Conservation (phyloP, 2,113 vertebrate genomes). For the Centropus bengalensis region DNA sequence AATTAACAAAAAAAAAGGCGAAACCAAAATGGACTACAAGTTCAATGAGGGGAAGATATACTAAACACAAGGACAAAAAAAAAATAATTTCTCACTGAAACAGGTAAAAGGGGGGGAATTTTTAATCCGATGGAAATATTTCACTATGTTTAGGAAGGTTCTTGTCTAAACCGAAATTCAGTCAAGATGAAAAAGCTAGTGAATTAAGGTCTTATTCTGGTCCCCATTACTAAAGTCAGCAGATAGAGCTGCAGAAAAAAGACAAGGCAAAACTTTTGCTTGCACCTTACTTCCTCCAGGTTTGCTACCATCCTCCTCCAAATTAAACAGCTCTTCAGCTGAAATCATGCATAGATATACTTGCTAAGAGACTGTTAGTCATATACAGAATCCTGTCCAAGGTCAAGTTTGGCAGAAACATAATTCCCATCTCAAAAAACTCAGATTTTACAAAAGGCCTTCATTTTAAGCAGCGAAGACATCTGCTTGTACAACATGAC, state of each 20-base stretch:
- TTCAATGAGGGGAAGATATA: not conserved
- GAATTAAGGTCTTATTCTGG: not conserved
- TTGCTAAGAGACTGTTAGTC: not conserved
- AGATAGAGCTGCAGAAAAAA: not conserved
- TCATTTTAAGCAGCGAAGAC: not conserved
- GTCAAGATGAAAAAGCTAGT: not conserved
- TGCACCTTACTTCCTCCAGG: not conserved
- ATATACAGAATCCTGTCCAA: not conserved
- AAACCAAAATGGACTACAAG: not conserved
- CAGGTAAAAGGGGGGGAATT: not conserved
- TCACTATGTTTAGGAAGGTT: not conserved
- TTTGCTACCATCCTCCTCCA: not conserved
- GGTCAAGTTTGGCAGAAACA: not conserved
- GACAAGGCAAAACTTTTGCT: not conserved
- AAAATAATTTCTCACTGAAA: not conserved
- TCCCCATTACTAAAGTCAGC: not conserved
- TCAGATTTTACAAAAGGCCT: not conserved
- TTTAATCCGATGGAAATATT: not conserved
- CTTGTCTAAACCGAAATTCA: not conserved
- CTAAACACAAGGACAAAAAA: not conserved
- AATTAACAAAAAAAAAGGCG: not conserved
- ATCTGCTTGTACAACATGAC: conserved; percentile 10
- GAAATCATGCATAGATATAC: not conserved
- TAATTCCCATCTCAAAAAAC: not conserved
- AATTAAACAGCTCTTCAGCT: not conserved